These are phyloP conservation scores for Clarias gariepinus DNA, from an alignment of 2,113 vertebrate genomes.

Conservation along the genomic window DNA sequence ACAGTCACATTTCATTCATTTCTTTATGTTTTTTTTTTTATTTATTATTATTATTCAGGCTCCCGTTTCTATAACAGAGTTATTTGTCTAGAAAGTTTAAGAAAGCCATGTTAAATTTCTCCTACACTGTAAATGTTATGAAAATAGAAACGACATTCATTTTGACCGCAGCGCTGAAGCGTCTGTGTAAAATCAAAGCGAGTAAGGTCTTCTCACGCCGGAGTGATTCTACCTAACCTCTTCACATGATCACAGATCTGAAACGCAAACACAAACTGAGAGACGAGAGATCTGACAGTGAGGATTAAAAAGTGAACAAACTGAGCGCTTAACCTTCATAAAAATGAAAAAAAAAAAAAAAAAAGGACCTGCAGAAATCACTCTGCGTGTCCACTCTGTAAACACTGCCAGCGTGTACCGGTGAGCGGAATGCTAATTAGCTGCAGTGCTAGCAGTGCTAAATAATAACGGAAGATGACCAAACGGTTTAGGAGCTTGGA, in stretches of 20 bases:
- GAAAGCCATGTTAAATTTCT: neutral
- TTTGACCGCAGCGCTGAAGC: neutral
- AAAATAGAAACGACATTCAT: neutral
- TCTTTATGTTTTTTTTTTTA: neutral
- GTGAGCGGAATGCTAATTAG: slow-evolving; percentile 31
- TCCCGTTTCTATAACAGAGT: neutral
- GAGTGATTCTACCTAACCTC: slow-evolving; percentile 23
- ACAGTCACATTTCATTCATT: neutral
- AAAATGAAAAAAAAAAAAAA: neutral
- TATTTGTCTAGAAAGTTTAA: neutral
- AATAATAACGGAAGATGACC: neutral
- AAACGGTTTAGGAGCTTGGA: neutral
- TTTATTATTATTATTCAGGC: neutral
- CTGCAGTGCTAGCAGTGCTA: neutral
- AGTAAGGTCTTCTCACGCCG: neutral
- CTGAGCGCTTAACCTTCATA: slow-evolving; percentile 24
- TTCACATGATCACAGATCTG: slow-evolving; percentile 16
- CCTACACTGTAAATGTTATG: neutral
- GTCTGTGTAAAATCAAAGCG: slow-evolving; percentile 29
- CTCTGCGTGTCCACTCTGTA: slow-evolving; percentile 4
- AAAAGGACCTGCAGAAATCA: neutral
- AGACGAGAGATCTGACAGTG: neutral
- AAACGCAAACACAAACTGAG: neutral
- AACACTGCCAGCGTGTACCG: slow-evolving; percentile 2
- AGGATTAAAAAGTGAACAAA: neutral